phyloP scores from a whole-genome alignment of 2,888 invertebrate species.

The Metalampra italica region DNA sequence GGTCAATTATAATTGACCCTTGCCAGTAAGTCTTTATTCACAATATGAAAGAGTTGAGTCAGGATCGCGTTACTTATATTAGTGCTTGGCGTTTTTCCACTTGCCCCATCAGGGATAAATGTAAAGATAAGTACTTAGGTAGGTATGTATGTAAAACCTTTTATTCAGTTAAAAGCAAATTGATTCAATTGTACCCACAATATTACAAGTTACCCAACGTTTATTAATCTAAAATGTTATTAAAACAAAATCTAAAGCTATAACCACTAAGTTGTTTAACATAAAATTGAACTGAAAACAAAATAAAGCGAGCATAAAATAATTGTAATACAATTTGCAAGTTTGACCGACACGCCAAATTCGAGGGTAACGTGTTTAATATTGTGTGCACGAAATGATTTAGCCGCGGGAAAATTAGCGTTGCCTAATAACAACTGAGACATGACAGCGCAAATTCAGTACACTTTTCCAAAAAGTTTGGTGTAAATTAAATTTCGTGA shows the following conservation, averaged over 20 bases:
- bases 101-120: too few species aligned
- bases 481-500: slow-evolving; percentile 55
- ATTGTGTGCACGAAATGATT: slow-evolving; percentile 53
- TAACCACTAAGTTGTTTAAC: slow-evolving; percentile 23
- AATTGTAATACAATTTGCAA: slow-evolving; percentile 47
- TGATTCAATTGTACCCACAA: slow-evolving; percentile 12
- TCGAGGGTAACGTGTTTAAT: slow-evolving; percentile 50
- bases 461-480: slow-evolving; percentile 58
- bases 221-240: neutral
- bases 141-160: too few species aligned
- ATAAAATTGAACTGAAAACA: slow-evolving; percentile 17
- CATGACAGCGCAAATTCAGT: slow-evolving; percentile 57
- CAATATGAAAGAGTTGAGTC: slow-evolving; percentile 29
- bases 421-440: slow-evolving; percentile 57
- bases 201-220: neutral
- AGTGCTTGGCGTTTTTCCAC: too few species aligned
- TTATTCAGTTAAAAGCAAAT: slow-evolving; percentile 33
- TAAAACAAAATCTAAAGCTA: slow-evolving; percentile 15
- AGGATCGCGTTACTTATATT: too few species aligned
- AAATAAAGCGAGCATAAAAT: slow-evolving; percentile 25
- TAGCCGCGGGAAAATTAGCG: slow-evolving; percentile 48
- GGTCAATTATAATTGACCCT: slow-evolving; percentile 14
- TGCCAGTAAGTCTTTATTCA: too few species aligned
- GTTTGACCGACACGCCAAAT: slow-evolving; percentile 45
- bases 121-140: too few species aligned